Evolutionary conservation across 2,797 vertebrate genomes (phyloP).

Genomic region (Artibeus jamaicensis): DNA sequence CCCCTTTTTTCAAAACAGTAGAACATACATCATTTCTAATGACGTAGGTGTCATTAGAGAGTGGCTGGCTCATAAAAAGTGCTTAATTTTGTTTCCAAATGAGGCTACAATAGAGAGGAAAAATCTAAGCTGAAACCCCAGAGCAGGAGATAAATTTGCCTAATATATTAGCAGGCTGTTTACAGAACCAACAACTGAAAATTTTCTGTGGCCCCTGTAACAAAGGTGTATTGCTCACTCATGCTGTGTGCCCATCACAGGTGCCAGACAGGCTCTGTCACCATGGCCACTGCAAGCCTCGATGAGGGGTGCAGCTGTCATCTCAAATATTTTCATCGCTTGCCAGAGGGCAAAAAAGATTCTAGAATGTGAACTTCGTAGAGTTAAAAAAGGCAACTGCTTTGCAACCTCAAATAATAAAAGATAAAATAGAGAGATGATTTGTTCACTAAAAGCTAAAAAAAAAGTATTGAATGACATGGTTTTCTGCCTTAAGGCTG

Average conservation of each 20-base stretch:
- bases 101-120: background rate
- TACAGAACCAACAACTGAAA: background rate
- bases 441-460: background rate
- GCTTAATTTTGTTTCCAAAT: constrained; percentile 36
- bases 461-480: background rate
- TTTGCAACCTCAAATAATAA: background rate
- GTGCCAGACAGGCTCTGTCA: background rate
- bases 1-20: background rate
- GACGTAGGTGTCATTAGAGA: background rate
- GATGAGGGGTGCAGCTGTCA: background rate
- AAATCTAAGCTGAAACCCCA: background rate
- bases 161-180: background rate
- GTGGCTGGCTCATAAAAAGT: background rate
- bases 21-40: background rate
- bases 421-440: background rate
- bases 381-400: background rate
- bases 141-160: background rate
- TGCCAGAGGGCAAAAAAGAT: background rate
- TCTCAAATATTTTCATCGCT: background rate
- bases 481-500: background rate
- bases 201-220: background rate
- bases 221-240: background rate
- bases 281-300: background rate
- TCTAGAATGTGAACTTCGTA: background rate
- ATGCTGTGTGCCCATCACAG: background rate